Conservation (phyloP, 2,113 vertebrate species). For the Channa maculata region DNA sequence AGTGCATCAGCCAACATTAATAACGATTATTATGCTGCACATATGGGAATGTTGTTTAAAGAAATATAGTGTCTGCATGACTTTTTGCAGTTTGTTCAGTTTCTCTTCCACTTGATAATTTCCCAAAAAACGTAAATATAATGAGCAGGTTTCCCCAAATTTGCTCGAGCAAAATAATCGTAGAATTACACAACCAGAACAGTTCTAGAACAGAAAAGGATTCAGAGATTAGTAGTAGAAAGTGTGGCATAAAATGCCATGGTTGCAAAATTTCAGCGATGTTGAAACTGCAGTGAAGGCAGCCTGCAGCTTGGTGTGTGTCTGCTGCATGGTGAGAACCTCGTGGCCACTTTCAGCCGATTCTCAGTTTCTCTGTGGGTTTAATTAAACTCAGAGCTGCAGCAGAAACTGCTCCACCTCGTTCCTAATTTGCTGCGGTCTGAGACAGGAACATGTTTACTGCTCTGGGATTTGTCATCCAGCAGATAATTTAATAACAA, state of each 20-base stretch:
- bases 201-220: slow-evolving; percentile 35
- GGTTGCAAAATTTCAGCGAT: background rate
- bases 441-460: slow-evolving; percentile 50
- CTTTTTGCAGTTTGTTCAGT: too few species aligned
- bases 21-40: too few species aligned
- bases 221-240: slow-evolving; percentile 22
- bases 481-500: slow-evolving; percentile 50
- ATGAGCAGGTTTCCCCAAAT: too few species aligned
- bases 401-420: slow-evolving; percentile 20
- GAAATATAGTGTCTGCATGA: too few species aligned
- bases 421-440: slow-evolving; percentile 46
- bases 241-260: slow-evolving; percentile 9
- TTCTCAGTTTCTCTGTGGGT: slow-evolving; percentile 25
- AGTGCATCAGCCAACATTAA: too few species aligned
- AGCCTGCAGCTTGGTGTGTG: background rate
- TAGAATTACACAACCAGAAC: too few species aligned
- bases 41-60: too few species aligned
- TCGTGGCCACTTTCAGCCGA: slow-evolving; percentile 15
- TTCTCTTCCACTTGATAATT: too few species aligned
- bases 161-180: too few species aligned
- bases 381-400: slow-evolving; percentile 53
- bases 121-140: too few species aligned
- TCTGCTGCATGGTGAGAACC: background rate
- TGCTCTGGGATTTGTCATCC: slow-evolving; percentile 35
- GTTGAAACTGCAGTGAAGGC: too few species aligned